phyloP scores from a whole-genome alignment of 53 echinoderm and acorn worm species.

The Holothuria leucospilota region DNA sequence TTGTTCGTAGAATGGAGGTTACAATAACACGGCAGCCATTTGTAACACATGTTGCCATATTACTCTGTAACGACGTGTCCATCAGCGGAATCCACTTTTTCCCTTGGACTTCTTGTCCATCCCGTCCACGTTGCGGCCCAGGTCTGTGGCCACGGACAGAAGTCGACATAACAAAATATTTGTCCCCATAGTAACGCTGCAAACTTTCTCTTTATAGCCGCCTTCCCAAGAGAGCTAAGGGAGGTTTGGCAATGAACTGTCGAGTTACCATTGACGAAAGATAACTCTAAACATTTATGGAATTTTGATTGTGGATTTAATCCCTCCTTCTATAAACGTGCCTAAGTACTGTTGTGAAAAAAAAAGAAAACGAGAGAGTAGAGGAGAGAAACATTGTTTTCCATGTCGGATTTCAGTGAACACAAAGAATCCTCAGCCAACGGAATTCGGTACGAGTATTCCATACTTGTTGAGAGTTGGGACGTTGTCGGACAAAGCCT shows the following conservation, averaged over 20 bases:
- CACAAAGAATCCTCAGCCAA: too few relatives aligned
- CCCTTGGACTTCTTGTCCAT: background rate
- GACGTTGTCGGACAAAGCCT: too few relatives aligned
- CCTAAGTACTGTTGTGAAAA: background rate
- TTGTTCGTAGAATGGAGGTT: slow-evolving; percentile 67
- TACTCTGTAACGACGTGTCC: slow-evolving; percentile 76
- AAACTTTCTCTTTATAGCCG: slow-evolving; percentile 18
- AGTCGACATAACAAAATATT: background rate
- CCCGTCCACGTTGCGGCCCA: background rate
- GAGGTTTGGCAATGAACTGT: slow-evolving; percentile 3
- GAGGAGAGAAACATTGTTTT: too few relatives aligned
- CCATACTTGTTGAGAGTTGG: too few relatives aligned
- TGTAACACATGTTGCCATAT: slow-evolving; percentile 92
- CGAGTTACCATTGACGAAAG: slow-evolving; percentile 28
- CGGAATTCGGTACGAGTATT: too few relatives aligned
- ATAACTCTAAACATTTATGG: slow-evolving; percentile 48
- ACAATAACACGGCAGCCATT: slow-evolving; percentile 88
- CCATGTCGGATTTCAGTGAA: too few relatives aligned
- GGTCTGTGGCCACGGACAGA: slow-evolving; percentile 16
- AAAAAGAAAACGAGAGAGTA: too few relatives aligned
- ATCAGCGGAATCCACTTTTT: slow-evolving; percentile 53
- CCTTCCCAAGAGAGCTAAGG: background rate
- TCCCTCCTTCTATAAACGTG: slow-evolving; percentile 21
- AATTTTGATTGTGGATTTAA: slow-evolving; percentile 44
- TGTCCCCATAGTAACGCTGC: slow-evolving; percentile 10